phyloP scores from a whole-genome alignment of 2,113 vertebrate genomes.

The Gnathonemus longibarbis region DNA sequence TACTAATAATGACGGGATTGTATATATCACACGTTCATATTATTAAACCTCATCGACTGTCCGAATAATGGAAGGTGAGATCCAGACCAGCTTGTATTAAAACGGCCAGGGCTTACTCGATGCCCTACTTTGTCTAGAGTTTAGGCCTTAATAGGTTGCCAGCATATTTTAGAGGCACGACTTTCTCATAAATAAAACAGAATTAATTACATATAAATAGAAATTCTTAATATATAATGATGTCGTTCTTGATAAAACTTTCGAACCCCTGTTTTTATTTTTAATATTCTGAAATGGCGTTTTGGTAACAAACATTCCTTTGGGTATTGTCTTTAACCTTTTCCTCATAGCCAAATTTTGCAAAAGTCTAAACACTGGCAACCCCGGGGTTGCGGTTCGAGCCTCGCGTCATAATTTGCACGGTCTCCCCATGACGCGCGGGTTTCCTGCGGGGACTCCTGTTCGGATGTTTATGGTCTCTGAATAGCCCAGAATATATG shows the following conservation, averaged over 20 bases:
- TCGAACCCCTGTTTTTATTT: background rate
- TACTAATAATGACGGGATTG: background rate
- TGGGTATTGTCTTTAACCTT: background rate
- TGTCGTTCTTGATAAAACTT: background rate
- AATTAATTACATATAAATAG: background rate
- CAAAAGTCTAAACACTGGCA: background rate
- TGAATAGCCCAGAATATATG: background rate
- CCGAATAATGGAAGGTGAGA: background rate
- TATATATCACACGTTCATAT: background rate
- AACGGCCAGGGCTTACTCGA: background rate
- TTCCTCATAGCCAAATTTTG: background rate
- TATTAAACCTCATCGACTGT: background rate
- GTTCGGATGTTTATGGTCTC: background rate
- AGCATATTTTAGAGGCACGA: background rate
- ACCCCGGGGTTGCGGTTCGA: background rate
- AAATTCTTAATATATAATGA: constrained; percentile 1
- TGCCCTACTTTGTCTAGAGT: background rate
- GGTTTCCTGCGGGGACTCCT: background rate
- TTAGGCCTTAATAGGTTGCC: background rate
- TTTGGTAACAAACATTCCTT: background rate
- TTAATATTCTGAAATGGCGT: background rate
- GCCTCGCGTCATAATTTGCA: background rate
- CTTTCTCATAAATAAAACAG: background rate
- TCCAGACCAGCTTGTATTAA: background rate
- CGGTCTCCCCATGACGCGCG: background rate